Percentiles rank a stretch among this genome's conserved stretches.
phyloP scores from a whole-genome alignment of 2,888 invertebrate genomes.

The Eupelmus urozonus region DNA sequence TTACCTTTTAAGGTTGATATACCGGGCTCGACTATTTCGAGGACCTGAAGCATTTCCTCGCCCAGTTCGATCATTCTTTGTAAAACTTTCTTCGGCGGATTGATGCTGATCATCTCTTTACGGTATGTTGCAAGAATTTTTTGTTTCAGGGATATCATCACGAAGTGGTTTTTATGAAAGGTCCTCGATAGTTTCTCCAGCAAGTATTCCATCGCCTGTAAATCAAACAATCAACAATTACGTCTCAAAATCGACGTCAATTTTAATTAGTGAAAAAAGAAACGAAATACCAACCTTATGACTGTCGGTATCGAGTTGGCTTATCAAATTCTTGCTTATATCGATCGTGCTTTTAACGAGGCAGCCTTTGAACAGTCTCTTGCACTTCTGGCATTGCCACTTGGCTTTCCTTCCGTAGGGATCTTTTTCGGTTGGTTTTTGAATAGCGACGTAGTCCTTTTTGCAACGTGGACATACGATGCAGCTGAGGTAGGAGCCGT shows the following conservation, averaged over 20 bases:
- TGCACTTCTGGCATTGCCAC: constrained; percentile 81
- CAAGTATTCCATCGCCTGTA: constrained; percentile 74
- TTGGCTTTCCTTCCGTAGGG: constrained; percentile 70
- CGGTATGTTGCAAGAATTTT: constrained; percentile 80
- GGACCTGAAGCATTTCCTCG: constrained; percentile 81
- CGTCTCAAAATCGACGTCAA: too few relatives aligned
- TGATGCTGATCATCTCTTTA: constrained; percentile 66
- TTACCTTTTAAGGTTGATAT: constrained; percentile 84
- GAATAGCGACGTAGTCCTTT: constrained; percentile 76
- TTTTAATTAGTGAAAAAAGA: too few relatives aligned
- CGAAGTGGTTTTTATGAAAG: constrained; percentile 83
- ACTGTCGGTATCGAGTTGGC: constrained; percentile 70
- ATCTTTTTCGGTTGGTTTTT: constrained; percentile 63
- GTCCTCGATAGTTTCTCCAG: constrained; percentile 79
- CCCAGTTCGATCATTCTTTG: constrained; percentile 84
- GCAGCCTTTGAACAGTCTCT: constrained; percentile 73
- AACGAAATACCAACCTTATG: constrained; percentile 66
- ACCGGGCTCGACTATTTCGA: constrained; percentile 85
- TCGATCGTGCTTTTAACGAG: constrained; percentile 78
- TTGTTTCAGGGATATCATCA: constrained; percentile 85
- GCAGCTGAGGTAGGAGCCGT: constrained; percentile 85
- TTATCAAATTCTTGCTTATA: constrained; percentile 76
- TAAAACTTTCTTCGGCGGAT: constrained; percentile 79
- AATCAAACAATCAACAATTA: too few relatives aligned
- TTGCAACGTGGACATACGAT: constrained; percentile 83